Evolutionary conservation across 2,797 vertebrate genomes (phyloP), one percentile per base, ranked within the genome.

Genomic region (Melanotaenia trifasciata): DNA sequence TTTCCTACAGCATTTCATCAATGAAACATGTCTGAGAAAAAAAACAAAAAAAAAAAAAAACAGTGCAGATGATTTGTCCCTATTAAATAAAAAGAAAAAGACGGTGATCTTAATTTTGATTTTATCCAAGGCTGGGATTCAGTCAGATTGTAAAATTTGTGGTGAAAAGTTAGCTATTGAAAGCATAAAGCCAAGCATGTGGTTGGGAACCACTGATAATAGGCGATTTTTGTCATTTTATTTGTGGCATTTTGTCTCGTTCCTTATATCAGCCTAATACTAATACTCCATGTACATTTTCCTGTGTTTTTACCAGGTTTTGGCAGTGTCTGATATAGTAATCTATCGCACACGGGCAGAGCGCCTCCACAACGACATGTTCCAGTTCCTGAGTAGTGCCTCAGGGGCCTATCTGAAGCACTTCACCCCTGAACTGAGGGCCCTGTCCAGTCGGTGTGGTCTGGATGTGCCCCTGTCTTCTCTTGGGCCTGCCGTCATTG

Each of bases 281-380:
- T 30, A 30, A 38, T 38, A 38, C 36, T 38, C 16, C 12, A 0
- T 13, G 11, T 32, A 13, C 28, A 26, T 62, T 20, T 28, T 0
- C 22, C 36, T 8, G 16, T 5, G 12, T 76, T 1, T 62, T 24
- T 24, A 62, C 13, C 76, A 94, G 93, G 83, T 96, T 4, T 85
- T 96, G 89, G 96, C 96, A 0, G 93, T 96, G 72, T 96, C 96
- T 0, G 96, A 96, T 40, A 79, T 96, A 12, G 95, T 93, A 0
- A 64, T 96, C 54, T 96, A 96, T 84, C 95, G 95, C 35, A 96
- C 95, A 0, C 92, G 95, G 40, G 96, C 96, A 0, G 95, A 96
- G 89, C 92, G 96, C 38, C 93, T 96, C 63, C 95, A 96, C 90
- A 96, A 96, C 7, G 95, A 96, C 90, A 95, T 96, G 94, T 96